phyloP scores from a whole-genome alignment of 2,888 invertebrate species.

The Deroplatys truncata region DNA sequence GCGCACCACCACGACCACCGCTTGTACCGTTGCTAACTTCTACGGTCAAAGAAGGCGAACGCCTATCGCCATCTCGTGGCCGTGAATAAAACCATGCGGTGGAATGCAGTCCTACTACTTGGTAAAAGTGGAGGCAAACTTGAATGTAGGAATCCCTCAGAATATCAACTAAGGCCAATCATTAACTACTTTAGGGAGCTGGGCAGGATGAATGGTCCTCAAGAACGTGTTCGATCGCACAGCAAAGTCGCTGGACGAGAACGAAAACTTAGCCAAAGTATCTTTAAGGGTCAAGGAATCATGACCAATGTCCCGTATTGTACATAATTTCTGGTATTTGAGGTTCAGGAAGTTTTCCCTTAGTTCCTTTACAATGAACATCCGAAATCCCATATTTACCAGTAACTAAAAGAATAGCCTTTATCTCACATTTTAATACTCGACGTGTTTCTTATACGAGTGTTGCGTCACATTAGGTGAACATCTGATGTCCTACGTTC shows the following conservation, averaged over 20 bases:
- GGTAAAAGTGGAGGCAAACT: background rate
- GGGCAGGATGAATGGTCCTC: background rate
- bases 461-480: no score
- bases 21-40: background rate
- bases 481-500: no score
- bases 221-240: background rate
- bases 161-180: background rate
- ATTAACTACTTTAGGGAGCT: background rate
- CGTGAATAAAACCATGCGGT: background rate
- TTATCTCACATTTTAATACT: no score
- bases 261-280: background rate
- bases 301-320: no score
- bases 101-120: background rate
- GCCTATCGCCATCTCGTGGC: slow-evolving; percentile 2
- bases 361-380: no score
- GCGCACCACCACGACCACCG: background rate
- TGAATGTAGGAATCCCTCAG: background rate
- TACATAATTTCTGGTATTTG: no score
- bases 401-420: no score
- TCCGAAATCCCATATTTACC: no score
- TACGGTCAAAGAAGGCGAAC: background rate
- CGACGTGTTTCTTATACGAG: no score
- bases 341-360: no score
- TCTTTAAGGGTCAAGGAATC: no score
- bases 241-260: background rate